Percentiles rank a stretch among this genome's conserved stretches.
phyloP scores from a whole-genome alignment of 2,797 vertebrate genomes.

The Rousettus madagascariensis region DNA sequence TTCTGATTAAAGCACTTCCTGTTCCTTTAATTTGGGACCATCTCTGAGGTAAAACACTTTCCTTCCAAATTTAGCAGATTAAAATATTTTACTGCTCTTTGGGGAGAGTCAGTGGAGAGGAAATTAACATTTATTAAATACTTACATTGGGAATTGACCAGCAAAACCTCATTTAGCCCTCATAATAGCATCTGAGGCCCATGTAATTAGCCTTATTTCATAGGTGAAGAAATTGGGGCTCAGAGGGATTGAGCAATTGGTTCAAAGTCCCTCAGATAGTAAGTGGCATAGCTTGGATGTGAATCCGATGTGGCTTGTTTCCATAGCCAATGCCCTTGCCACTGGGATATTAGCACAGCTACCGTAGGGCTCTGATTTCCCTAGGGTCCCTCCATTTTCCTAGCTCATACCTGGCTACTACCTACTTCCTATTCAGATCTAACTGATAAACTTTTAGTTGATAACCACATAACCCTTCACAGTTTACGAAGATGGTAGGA shows the following conservation, averaged over 20 bases:
- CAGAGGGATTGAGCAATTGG: background rate
- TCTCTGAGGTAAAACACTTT: constrained; percentile 59
- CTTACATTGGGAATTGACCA: background rate
- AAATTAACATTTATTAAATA: constrained; percentile 1
- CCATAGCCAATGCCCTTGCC: background rate
- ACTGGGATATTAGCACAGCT: background rate
- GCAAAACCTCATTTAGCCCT: background rate
- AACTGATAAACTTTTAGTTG: background rate
- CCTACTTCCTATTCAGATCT: background rate
- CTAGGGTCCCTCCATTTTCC: background rate
- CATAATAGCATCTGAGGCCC: background rate
- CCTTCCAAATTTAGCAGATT: background rate
- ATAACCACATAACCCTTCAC: background rate
- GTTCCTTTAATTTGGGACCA: constrained; percentile 70
- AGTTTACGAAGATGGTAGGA: constrained; percentile 18
- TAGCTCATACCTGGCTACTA: background rate
- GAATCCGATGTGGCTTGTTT: background rate
- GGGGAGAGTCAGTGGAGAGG: background rate
- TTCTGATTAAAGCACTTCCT: constrained; percentile 80
- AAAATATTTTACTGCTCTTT: constrained; percentile 7
- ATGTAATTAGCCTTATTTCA: background rate
- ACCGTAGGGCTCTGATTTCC: background rate
- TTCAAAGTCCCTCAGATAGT: background rate
- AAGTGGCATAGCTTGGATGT: constrained; percentile 1
- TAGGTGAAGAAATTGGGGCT: background rate